These are phyloP conservation scores for Odontocerum albicorne DNA, from an alignment of 2,888 invertebrate species.

Conservation along the genomic window DNA sequence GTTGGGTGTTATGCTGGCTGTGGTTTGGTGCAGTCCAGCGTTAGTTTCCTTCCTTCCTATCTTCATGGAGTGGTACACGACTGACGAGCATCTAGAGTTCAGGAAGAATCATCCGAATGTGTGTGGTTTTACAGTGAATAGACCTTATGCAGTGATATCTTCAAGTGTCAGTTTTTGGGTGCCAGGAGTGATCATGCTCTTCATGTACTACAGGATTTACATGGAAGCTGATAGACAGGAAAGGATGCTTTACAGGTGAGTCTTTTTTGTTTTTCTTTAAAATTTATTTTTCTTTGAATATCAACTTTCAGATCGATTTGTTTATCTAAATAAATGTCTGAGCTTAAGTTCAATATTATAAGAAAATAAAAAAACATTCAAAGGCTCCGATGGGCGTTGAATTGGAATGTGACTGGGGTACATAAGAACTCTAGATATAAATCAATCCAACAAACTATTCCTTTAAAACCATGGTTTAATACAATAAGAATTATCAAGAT, in stretches of 20 bases:
- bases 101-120: conserved; percentile 68
- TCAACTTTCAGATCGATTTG: too few relatives aligned
- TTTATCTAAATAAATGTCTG: too few relatives aligned
- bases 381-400: too few relatives aligned
- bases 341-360: too few relatives aligned
- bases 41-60: conserved; percentile 93
- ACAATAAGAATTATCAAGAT: too few relatives aligned
- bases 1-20: conserved; percentile 78
- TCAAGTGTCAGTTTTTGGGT: conserved; percentile 93
- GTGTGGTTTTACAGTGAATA: conserved; percentile 85
- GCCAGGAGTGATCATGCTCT: conserved; percentile 90
- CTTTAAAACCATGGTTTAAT: too few relatives aligned
- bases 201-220: conserved; percentile 89
- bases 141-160: conserved; percentile 83
- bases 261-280: conserved; percentile 12
- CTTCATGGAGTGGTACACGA: conserved; percentile 94
- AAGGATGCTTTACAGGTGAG: conserved; percentile 80
- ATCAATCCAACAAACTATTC: too few relatives aligned
- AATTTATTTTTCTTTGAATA: too few relatives aligned
- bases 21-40: conserved; percentile 91
- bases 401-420: too few relatives aligned
- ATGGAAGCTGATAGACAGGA: conserved; percentile 84
- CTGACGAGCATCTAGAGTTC: conserved; percentile 73
- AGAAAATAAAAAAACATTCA: too few relatives aligned
- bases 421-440: too few relatives aligned